Evolutionary conservation across 2,113 vertebrate species (phyloP), one percentile per base, ranked within the genome.

Genomic region (Colistium nudipinnis): DNA sequence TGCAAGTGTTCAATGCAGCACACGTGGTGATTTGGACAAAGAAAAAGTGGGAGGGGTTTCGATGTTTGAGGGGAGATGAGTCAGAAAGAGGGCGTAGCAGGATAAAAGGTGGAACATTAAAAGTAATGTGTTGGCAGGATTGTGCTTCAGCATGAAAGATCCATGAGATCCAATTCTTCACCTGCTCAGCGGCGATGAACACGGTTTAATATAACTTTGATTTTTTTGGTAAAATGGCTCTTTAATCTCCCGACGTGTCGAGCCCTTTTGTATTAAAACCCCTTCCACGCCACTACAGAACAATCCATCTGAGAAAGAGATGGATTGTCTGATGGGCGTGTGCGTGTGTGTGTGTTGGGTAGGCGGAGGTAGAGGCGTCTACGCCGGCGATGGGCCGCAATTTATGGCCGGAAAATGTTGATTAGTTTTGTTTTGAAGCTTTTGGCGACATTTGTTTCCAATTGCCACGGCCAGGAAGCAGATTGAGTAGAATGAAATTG

Each of bases 391-490:
- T 43, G 19, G n/a, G 47, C 73, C 54, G 54, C 62, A 77, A 83
- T 83, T 75, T 81, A 70, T 73, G 38, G 38, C 27, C 36, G 30
- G 33, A 71, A 81, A 67, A 70, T 69, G 36, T 64, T 55, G 70
- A 77, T 74, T 67, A 47, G 66, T 78, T 74, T 80, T 68, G 56
- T 73, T 79, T 70, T 76, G 60, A 79, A 66, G 59, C 27, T 41
- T 78, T 82, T 55, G 62, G 55, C 44, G 33, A 31, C 56, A 48
- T 73, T 70, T 66, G 62, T 70, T 68, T 78, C 62, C 59, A 71
- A 24, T 47, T 55, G 49, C 24, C 62, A 35, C n/a, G 20, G 44
- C 47, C 19, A 30, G 59, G 20, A 52, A 57, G 53, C n/a, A 61
- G 53, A 73, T 52, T 7, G 4, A 74, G 69, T 9, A 39, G 47